A percentile compares a stretch with the other conserved stretches of the same genome.
These are phyloP conservation scores for Eospalax fontanierii DNA, from an alignment of 2,797 vertebrate species.

Conservation along the genomic window DNA sequence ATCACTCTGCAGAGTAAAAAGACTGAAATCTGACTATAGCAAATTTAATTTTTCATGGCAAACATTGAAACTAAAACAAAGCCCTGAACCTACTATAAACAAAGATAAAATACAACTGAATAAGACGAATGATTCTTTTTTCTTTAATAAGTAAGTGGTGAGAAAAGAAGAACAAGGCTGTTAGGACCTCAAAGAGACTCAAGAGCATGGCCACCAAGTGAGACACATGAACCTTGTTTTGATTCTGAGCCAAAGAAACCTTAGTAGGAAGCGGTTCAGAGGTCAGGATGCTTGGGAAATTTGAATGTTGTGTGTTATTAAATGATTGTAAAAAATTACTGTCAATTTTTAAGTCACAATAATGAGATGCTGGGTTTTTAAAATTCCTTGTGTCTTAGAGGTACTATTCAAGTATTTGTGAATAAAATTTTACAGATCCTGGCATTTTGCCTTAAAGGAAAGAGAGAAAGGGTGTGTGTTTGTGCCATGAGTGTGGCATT, in stretches of 20 bases:
- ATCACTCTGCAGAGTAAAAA: background rate
- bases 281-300: background rate
- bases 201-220: background rate
- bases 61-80: constrained; percentile 20
- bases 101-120: constrained; percentile 54
- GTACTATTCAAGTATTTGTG: constrained; percentile 44
- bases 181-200: background rate
- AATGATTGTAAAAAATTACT: constrained; percentile 22
- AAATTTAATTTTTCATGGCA: constrained; percentile 43
- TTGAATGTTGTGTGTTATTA: constrained; percentile 17
- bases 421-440: constrained; percentile 24
- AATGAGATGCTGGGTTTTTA: background rate
- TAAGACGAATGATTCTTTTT: background rate
- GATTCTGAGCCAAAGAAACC: constrained; percentile 37
- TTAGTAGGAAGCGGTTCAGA: background rate
- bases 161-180: background rate
- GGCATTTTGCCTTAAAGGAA: constrained; percentile 62
- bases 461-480: background rate
- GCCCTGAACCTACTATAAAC: background rate
- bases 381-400: background rate
- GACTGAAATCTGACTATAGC: constrained; percentile 45
- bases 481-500: background rate
- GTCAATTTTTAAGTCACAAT: constrained; percentile 36
- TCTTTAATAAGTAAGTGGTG: constrained; percentile 17
- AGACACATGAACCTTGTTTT: background rate